Percentiles rank a stretch among this genome's conserved stretches.
These are phyloP conservation scores for Sebastes variabilis DNA, from an alignment of 2,797 vertebrate species.

Conservation along the genomic window DNA sequence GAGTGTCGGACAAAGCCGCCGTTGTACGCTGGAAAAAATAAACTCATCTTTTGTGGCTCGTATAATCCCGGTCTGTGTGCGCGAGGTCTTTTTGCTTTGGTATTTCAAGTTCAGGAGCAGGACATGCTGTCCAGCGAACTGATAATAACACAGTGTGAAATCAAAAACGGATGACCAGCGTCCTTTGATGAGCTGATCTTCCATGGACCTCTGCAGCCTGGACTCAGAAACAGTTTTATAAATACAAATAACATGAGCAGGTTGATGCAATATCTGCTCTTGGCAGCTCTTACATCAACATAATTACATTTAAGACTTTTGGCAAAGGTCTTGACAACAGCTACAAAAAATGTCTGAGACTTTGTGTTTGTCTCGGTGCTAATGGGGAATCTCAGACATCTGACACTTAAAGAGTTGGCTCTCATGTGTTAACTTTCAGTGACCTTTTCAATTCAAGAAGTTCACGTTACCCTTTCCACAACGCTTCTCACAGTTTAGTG, in stretches of 20 bases:
- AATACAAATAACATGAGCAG: background rate
- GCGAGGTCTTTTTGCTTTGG: constrained; percentile 2
- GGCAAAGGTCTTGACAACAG: background rate
- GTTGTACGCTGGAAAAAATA: constrained; percentile 47
- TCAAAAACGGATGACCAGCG: background rate
- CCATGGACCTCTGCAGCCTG: background rate
- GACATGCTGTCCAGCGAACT: background rate
- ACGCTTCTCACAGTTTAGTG: background rate
- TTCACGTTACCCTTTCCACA: background rate
- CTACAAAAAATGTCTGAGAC: background rate
- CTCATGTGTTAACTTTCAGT: background rate
- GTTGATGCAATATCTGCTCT: background rate
- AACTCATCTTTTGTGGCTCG: constrained; percentile 37
- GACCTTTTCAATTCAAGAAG: background rate
- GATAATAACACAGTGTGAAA: constrained; percentile 4
- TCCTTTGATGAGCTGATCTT: background rate
- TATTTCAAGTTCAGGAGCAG: constrained; percentile 31
- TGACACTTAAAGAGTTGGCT: background rate
- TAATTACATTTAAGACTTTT: background rate
- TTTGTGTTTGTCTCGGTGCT: background rate
- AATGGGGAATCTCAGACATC: background rate
- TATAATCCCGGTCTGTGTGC: background rate
- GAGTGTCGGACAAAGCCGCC: constrained; percentile 46
- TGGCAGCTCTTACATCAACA: background rate
- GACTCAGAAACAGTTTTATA: background rate